Conservation (phyloP, 2,888 invertebrate genomes). For the Tridacna gigas region DNA sequence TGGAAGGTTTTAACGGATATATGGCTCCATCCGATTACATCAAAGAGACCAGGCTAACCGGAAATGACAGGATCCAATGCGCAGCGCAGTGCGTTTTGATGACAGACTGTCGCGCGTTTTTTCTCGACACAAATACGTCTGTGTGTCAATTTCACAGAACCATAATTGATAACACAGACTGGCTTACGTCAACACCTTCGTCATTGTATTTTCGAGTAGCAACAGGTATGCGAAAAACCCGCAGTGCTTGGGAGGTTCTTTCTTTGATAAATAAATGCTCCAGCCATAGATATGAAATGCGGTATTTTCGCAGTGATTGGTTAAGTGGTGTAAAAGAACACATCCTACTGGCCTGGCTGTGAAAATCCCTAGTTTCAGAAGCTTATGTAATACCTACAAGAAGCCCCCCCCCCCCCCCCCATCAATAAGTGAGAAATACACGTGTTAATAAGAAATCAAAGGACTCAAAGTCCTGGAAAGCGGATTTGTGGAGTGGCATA, state of each 20-base stretch:
- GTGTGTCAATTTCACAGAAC: not conserved
- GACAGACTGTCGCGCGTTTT: constrained; percentile 1
- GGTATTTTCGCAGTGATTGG: no score
- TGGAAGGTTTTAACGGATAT: not conserved
- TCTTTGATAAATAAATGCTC: no score
- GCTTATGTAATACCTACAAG: not conserved
- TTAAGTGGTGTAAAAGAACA: not conserved
- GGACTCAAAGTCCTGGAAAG: no score
- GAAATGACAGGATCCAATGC: not conserved
- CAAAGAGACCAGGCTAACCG: not conserved
- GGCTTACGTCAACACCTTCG: constrained; percentile 1
- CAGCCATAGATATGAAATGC: no score
- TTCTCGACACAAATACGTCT: not conserved
- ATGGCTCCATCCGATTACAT: not conserved
- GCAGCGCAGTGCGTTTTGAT: not conserved
- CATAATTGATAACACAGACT: not conserved
- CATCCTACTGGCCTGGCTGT: not conserved
- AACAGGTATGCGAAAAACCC: not conserved
- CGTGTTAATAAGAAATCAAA: no score
- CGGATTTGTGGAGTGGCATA: no score
- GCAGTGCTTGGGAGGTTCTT: not conserved
- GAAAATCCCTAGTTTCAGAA: not conserved
- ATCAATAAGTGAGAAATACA: not conserved
- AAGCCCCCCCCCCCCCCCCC: no score
- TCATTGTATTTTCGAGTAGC: not conserved